Evolutionary conservation across 1,140 invertebrate genomes (phyloP), one percentile per base, ranked within the genome.

Genomic region (Diachasmimorpha longicaudata): DNA sequence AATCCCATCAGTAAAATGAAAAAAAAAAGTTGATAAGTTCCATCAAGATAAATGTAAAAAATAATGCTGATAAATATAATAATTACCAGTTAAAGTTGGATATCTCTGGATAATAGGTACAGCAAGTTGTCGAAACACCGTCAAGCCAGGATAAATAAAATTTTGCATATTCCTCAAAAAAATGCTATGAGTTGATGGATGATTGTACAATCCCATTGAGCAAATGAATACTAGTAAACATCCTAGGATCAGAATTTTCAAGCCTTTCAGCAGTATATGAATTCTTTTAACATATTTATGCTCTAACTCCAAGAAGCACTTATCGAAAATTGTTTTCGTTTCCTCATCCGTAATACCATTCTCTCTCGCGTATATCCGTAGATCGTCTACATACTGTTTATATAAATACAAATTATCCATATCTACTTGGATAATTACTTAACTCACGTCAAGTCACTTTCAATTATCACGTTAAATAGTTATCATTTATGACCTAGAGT

Each of bases 81-180:
- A 55, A 55, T 74, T 88, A 93, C 93, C 91, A 84, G 92, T 92
- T 72, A 93, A 79, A n/a, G 88, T 87, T 58, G 93, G 92, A 85
- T 92, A 93, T 70, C 85, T 81, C 70, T 89, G 87, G 75, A 94
- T 89, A 58, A 93, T 78, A 14, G 93, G 92, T 63, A 94, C 87
- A 58, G 92, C 90, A n/a, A 91, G 70, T 81, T 91, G 89, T 72
- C 93, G 88, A 39, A 93, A 83, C 6, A 91, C 70, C 77, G 91
- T 90, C 81, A 94, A 90, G 39, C 90, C 91, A 23, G 93, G 93
- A 89, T 94, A 93, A 82, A 94, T 93, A 79, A 91, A 91, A 81
- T 92, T 92, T 87, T 94, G 93, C 39, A 93, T 81, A 86, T 93
- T 91, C 80, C 92, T 91, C 72, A 92, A 82, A 72, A 93, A 76